A percentile compares a stretch with the other conserved stretches of the same genome.
Conservation (phyloP, 2,113 vertebrate species). For the Gobius niger region DNA sequence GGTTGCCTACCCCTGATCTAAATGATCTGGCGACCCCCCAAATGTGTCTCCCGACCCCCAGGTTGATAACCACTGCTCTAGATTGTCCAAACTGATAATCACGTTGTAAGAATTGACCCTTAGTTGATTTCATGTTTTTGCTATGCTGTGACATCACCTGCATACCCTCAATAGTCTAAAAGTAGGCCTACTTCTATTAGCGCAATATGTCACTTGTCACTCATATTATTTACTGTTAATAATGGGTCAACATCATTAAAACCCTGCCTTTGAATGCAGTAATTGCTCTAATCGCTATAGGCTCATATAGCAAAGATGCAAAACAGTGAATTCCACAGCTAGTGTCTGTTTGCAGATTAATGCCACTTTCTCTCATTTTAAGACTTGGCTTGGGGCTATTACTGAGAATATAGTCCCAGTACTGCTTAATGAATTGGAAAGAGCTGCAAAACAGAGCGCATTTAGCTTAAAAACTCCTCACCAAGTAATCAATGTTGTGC, state of each 20-base stretch:
- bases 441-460: slow-evolving; percentile 13
- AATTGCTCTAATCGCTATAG: not conserved
- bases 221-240: not conserved
- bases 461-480: slow-evolving; percentile 35
- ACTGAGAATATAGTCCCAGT: slow-evolving; percentile 27
- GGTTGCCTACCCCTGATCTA: too few species aligned
- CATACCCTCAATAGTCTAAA: too few species aligned
- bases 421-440: slow-evolving; percentile 37
- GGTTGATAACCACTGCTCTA: too few species aligned
- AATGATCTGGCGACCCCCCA: too few species aligned
- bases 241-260: not conserved
- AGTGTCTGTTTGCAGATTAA: slow-evolving; percentile 13
- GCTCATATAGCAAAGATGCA: not conserved
- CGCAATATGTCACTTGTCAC: not conserved
- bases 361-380: slow-evolving; percentile 18
- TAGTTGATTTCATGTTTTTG: too few species aligned
- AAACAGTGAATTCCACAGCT: not conserved
- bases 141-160: too few species aligned
- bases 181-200: too few species aligned
- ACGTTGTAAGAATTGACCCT: too few species aligned
- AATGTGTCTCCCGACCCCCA: too few species aligned
- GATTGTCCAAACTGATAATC: too few species aligned
- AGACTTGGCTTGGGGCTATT: slow-evolving; percentile 18
- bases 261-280: not conserved
- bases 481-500: slow-evolving; percentile 43